These are phyloP conservation scores for Procavia capensis DNA, from an alignment of 2,113 vertebrate genomes.

Conservation along the genomic window DNA sequence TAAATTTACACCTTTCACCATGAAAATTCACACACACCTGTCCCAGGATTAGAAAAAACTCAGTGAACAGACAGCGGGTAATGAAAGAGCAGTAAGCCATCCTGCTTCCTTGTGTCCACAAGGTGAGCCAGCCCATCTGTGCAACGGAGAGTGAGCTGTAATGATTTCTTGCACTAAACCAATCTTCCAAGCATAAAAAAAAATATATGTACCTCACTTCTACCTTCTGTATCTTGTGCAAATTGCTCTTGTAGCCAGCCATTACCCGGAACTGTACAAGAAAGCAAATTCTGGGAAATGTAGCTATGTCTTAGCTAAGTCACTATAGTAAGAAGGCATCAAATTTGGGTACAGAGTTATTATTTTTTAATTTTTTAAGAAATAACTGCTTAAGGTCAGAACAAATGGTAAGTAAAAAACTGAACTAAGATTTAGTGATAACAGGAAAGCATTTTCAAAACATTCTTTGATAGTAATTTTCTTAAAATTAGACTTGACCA, in stretches of 20 bases:
- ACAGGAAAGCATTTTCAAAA: neutral
- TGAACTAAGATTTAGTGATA: neutral
- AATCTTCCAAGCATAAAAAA: neutral
- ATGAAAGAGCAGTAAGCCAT: too few species aligned
- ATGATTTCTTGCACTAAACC: neutral
- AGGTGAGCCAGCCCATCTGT: neutral
- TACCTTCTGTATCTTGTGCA: neutral
- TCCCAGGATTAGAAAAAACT: neutral
- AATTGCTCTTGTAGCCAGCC: too few species aligned
- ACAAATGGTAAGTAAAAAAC: neutral
- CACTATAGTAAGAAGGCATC: neutral
- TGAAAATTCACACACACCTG: neutral
- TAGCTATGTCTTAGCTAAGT: neutral
- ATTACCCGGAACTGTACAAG: too few species aligned
- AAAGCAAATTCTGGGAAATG: too few species aligned
- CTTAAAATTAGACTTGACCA: neutral
- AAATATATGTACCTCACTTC: neutral
- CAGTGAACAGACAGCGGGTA: too few species aligned
- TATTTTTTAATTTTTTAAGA: too few species aligned
- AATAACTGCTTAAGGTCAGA: neutral
- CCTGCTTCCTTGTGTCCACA: neutral
- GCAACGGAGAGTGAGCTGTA: neutral
- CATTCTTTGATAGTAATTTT: neutral
- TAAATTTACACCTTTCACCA: neutral
- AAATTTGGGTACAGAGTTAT: neutral